Conservation (phyloP, 2,888 invertebrate species). For the Cantharis lateralis region DNA sequence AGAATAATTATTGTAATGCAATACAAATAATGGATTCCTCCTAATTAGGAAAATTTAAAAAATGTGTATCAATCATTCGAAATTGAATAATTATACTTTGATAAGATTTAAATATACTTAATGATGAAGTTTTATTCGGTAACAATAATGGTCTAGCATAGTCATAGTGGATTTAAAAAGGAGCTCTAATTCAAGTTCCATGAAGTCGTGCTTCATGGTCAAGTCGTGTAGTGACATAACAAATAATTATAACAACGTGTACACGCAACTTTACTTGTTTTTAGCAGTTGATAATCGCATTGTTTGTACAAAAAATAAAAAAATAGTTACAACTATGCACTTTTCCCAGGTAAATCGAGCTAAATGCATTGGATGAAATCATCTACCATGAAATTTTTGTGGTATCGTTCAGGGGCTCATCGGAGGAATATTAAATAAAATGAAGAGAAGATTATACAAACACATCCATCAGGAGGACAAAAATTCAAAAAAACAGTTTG, state of each 20-base stretch:
- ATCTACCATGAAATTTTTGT: constrained; percentile 1
- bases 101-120: background rate
- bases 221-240: constrained; percentile 27
- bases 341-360: constrained; percentile 1
- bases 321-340: background rate
- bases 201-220: constrained; percentile 30
- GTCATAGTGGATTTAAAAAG: constrained; percentile 9
- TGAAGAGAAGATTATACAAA: too few relatives aligned
- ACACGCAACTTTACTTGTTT: constrained; percentile 26
- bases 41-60: background rate
- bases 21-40: background rate
- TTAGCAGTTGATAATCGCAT: constrained; percentile 13
- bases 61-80: background rate
- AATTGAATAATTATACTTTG: background rate
- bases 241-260: constrained; percentile 18
- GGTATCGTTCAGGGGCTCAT: background rate
- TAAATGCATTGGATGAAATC: background rate
- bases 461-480: background rate
- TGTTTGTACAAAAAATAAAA: constrained; percentile 14
- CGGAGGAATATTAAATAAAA: background rate
- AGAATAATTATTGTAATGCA: background rate
- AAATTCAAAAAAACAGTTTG: background rate
- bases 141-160: background rate
- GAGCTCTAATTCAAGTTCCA: constrained; percentile 29
- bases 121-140: background rate